Evolutionary conservation across 2,113 vertebrate genomes (phyloP), one percentile per base, ranked within the genome.

Genomic region (Raja brachyura): DNA sequence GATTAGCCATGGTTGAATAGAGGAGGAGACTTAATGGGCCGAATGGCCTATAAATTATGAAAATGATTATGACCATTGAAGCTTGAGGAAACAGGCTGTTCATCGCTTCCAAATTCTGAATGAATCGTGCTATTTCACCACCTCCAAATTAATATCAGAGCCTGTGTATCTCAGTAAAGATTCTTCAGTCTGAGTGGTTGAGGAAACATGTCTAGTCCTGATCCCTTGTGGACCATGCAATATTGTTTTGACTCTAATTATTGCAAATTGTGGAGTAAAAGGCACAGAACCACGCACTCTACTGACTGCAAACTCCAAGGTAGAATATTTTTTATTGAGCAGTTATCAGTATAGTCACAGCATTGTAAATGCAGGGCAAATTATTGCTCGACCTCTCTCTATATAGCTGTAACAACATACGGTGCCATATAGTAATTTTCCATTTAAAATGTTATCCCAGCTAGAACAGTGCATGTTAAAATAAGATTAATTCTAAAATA

Each of bases 401-500:
- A 11, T 14, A n/a, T 59, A 61, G 59, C n/a, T 4, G 13, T n/a
- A 1, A 25, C 9, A 85, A n/a, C 20, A 7, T 10, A 31, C 0
- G 61, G 16, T 86, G 10, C 56, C 25, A 63, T 63, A n/a, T 61
- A 63, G 25, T 5, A 25, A 11, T 7, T 10, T 59, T 16, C 56
- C 56, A 4, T 86, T 86, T 63, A 25, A 83, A 59, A 83, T 59
- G 78, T 54, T 81, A 81, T 39, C 78, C 25, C 54, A 28, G 3
- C 3, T 3, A 11, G 56, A n/a, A 18, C n/a, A 61, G 59, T 88
- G 16, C 28, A 88, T 66, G 11, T 63, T 88, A 88, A 63, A 85
- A 85, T 8, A 85, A 86, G 83, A 61, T 63, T 86, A 66, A 88
- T 88, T 88, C 59, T 63, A 63, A 18, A 63, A 63, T 63, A 63